phyloP scores from a whole-genome alignment of 2,797 vertebrate species.

The Aulostomus chinensis region DNA sequence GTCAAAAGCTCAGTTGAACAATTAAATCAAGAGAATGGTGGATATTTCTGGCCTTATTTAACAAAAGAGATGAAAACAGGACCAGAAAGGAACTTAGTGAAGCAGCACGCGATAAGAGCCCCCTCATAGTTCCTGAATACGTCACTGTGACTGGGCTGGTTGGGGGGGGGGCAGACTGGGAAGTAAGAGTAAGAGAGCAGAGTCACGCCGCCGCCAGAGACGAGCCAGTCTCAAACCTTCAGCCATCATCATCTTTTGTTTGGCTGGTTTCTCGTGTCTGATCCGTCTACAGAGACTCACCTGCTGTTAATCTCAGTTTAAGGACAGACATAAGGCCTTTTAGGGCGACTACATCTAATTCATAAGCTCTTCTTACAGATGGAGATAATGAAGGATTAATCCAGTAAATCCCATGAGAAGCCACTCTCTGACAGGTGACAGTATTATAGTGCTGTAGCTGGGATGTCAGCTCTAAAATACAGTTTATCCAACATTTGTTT shows the following conservation, averaged over 20 bases:
- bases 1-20: too few species aligned
- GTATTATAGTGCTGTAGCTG: slow-evolving; percentile 15
- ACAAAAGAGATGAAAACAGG: too few species aligned
- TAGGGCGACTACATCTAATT: slow-evolving; percentile 28
- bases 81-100: too few species aligned
- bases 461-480: too few species aligned
- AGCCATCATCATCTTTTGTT: slow-evolving; percentile 15
- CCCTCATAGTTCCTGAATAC: too few species aligned
- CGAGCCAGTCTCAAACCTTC: not conserved
- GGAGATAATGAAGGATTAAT: slow-evolving; percentile 66
- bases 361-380: slow-evolving; percentile 53
- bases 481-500: too few species aligned
- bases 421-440: slow-evolving; percentile 30
- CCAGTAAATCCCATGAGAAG: slow-evolving; percentile 37
- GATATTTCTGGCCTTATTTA: too few species aligned
- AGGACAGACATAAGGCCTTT: slow-evolving; percentile 18
- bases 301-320: slow-evolving; percentile 52
- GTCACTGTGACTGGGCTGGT: too few species aligned
- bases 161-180: too few species aligned
- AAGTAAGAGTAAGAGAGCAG: not conserved
- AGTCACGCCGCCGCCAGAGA: not conserved
- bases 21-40: too few species aligned
- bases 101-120: too few species aligned
- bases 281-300: slow-evolving; percentile 39
- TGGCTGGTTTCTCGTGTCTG: slow-evolving; percentile 12